Evolutionary conservation across 1,140 invertebrate species (phyloP).

Genomic region (Danaus melanippus): DNA sequence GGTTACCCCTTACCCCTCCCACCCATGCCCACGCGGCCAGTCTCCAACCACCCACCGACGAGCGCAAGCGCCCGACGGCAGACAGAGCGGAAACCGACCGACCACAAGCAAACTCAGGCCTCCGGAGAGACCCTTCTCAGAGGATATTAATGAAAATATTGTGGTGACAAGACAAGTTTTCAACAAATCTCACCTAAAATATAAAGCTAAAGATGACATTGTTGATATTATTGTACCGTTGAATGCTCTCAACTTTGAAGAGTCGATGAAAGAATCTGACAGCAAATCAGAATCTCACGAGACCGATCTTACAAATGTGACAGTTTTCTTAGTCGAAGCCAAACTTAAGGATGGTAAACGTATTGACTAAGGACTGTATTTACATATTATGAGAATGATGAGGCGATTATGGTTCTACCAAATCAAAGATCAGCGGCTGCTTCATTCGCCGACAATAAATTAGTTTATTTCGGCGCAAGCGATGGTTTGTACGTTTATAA

Average conservation of each 20-base stretch:
- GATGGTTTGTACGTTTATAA: conserved; percentile 49
- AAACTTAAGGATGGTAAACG: conserved; percentile 28
- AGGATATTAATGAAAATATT: conserved; percentile 21
- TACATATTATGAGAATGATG: conserved; percentile 25
- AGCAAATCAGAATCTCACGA: conserved; percentile 5
- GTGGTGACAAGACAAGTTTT: conserved; percentile 33
- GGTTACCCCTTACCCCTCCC: no score
- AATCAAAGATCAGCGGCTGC: conserved; percentile 38
- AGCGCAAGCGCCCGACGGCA: no score
- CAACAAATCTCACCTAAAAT: conserved; percentile 24
- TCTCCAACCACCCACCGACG: no score
- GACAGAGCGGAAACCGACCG: no score
- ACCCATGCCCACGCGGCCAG: no score
- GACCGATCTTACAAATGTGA: conserved; percentile 10
- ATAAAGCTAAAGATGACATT: conserved; percentile 40
- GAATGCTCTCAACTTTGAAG: neutral
- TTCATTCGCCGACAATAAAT: conserved; percentile 29
- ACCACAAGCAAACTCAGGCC: no score
- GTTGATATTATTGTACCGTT: conserved; percentile 20
- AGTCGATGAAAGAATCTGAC: no score
- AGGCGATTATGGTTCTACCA: conserved; percentile 37
- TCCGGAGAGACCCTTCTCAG: conserved; percentile 6
- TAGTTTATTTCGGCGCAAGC: conserved; percentile 36
- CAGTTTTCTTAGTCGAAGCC: conserved; percentile 42
- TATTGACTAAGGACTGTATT: conserved; percentile 38